phyloP scores from a whole-genome alignment of 1,140 invertebrate genomes.

The Ladona fulva region DNA sequence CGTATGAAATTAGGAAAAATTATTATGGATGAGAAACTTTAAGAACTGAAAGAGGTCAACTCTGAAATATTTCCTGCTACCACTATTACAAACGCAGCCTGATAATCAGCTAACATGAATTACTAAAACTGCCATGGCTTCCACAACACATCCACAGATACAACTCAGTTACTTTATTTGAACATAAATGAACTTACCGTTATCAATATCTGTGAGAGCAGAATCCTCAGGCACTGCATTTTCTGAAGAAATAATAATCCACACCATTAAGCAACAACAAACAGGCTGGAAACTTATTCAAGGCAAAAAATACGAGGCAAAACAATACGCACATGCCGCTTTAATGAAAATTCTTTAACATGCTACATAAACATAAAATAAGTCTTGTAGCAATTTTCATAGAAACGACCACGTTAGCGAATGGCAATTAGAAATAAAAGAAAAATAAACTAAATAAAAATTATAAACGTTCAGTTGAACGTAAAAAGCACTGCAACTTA shows the following conservation, averaged over 20 bases:
- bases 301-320: neutral
- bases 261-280: neutral
- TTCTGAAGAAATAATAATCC: constrained; percentile 7
- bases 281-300: neutral
- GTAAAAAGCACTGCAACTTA: constrained; percentile 14
- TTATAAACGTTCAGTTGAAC: too few species aligned
- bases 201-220: neutral
- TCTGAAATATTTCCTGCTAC: too few species aligned
- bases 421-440: too few species aligned
- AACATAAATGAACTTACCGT: neutral
- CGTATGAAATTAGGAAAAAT: neutral
- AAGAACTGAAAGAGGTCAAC: too few species aligned
- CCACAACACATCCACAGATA: too few species aligned
- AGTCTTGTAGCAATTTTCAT: neutral
- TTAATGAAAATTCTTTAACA: neutral
- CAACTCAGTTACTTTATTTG: neutral
- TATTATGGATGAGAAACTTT: too few species aligned
- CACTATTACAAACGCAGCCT: too few species aligned
- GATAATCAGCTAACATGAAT: too few species aligned
- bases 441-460: too few species aligned
- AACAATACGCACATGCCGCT: neutral
- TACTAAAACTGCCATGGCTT: too few species aligned
- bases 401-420: too few species aligned
- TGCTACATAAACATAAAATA: neutral
- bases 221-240: neutral